Conservation (phyloP, 2,888 invertebrate species). For the Vanessa cardui region DNA sequence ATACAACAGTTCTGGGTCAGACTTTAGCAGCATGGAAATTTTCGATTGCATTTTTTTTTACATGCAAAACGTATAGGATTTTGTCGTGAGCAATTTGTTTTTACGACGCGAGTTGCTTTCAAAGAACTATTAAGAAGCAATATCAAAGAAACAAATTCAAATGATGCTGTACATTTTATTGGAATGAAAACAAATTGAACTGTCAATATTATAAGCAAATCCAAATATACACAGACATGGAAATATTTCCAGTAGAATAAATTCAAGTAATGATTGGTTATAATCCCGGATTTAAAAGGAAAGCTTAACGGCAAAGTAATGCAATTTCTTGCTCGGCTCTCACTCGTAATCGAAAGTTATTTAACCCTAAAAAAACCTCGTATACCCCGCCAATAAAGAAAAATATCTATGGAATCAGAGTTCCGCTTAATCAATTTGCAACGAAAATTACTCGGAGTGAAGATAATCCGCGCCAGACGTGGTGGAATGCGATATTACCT, state of each 20-base stretch:
- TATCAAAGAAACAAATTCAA: slow-evolving; percentile 28
- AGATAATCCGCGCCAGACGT: slow-evolving; percentile 46
- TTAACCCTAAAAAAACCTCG: slow-evolving; percentile 31
- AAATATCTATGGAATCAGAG: slow-evolving; percentile 46
- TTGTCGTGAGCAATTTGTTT: slow-evolving; percentile 38
- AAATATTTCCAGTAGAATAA: slow-evolving; percentile 2
- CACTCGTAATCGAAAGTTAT: slow-evolving; percentile 39
- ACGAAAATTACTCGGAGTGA: slow-evolving; percentile 44
- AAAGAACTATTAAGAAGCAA: slow-evolving; percentile 24
- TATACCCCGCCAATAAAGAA: slow-evolving; percentile 38
- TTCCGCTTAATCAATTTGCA: slow-evolving; percentile 50
- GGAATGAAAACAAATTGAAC: slow-evolving; percentile 16
- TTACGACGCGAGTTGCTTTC: slow-evolving; percentile 34
- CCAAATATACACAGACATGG: slow-evolving; percentile 1
- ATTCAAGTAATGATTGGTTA: neutral
- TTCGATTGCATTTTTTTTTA: slow-evolving; percentile 32
- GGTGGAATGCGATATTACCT: slow-evolving; percentile 41
- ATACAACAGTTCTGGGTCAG: slow-evolving; percentile 64
- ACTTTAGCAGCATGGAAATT: slow-evolving; percentile 58
- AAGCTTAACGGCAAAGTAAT: slow-evolving; percentile 24
- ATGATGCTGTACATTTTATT: slow-evolving; percentile 19
- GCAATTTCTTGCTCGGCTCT: slow-evolving; percentile 36
- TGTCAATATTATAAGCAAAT: neutral
- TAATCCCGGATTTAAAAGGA: slow-evolving; percentile 27
- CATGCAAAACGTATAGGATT: slow-evolving; percentile 33